Base-by-base conservation (phyloP, 2,797 vertebrate genomes). In the Sarcoramphus papa region DNA sequence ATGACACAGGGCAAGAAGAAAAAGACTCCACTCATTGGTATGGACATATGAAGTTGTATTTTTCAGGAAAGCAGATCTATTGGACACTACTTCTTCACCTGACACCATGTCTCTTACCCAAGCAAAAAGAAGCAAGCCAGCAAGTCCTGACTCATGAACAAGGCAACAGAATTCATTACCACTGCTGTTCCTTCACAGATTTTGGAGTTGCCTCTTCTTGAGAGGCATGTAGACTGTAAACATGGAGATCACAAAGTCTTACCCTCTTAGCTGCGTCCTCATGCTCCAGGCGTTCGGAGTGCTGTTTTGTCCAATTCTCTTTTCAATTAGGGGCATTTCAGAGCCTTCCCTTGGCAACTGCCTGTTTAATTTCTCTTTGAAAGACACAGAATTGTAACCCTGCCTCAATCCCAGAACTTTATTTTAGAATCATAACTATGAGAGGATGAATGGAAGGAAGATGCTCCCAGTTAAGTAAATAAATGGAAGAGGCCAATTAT, bases 371-470 rank as follows among this genome's bases (percentile, higher is more conserved):
- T 56, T 56, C 72, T 67, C 53, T 85, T 56, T 30, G 30, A 87
- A 13, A 77, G 67, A 78, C 28, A 54, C 1, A 41, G 53, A 76
- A 73, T 3, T 64, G 18, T 43, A 87, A 83, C 35, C 22, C 51
- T 80, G 77, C 30, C 67, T 74, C 56, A 76, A 2, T 41, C 27
- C 54, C 37, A 85, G 57, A 78, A 75, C 72, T 85, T 87, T 59
- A 88, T 73, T 75, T 90, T 64, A 57, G 73, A 82, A 79, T 88
- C 54, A 30, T 45, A 90, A 84, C 85, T 81, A 18, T 14, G 22
- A 93, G 50, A 88, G 50, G 53, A 93, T 91, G 82, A 96, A 95
- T 81, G 53, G 78, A 95, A 94, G 94, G 93, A 95, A 94, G 78
- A 94, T 94, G 92, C 53, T 94, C 53, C 41, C 64, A 68, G 68